Percentiles rank a stretch among this genome's conserved stretches.
These are phyloP conservation scores for Ceratina calcarata DNA, from an alignment of 1,140 invertebrate species.

Conservation along the genomic window DNA sequence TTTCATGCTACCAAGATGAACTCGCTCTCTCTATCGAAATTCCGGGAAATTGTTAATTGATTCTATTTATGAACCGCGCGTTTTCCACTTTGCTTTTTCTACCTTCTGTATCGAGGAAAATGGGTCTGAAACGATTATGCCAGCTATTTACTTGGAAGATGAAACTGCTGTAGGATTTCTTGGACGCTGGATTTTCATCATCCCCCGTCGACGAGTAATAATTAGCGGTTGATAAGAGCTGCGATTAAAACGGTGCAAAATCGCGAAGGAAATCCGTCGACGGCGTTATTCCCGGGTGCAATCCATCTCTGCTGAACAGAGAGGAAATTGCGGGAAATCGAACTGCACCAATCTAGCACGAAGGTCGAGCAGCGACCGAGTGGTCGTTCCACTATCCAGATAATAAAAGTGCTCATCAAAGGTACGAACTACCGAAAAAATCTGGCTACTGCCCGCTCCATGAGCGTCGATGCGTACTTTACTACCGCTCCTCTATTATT, in stretches of 20 bases:
- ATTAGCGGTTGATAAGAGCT: neutral
- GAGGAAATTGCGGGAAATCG: neutral
- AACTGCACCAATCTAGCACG: neutral
- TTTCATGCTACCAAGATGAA: too few species aligned
- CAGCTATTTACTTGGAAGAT: neutral
- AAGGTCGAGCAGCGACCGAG: neutral
- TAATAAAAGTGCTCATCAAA: conserved; percentile 19
- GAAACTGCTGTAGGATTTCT: neutral
- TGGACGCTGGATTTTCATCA: neutral
- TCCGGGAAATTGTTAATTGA: too few species aligned
- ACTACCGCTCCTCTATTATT: conserved; percentile 12
- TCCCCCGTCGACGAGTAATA: neutral
- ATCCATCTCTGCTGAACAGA: too few species aligned
- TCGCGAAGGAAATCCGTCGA: neutral
- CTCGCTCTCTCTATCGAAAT: neutral
- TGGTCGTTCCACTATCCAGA: neutral
- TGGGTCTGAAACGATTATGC: neutral
- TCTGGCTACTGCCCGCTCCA: neutral
- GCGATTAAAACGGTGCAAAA: neutral
- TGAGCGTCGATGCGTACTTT: conserved; percentile 10
- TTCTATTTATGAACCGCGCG: too few species aligned
- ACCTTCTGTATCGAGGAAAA: neutral
- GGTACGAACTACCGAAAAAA: conserved; percentile 4
- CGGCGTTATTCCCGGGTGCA: neutral
- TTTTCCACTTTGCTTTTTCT: too few species aligned